Evolutionary conservation across 2,113 vertebrate genomes (phyloP), one percentile per base, ranked within the genome.

Genomic region (Leptosomus discolor): DNA sequence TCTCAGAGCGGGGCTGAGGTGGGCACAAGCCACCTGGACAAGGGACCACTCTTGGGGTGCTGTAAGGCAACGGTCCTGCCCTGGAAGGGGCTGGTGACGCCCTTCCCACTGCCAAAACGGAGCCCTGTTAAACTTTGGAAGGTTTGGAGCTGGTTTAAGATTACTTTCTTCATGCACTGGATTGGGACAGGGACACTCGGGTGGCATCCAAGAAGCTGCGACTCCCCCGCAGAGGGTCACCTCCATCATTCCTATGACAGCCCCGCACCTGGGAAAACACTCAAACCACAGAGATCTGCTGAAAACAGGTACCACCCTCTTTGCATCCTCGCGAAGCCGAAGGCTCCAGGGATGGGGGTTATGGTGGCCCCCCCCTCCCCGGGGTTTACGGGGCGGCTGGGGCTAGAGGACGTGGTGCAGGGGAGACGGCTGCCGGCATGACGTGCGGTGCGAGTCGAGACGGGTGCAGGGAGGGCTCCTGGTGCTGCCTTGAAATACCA

Each of bases 251-350:
- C 24, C 43, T 24, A 12, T 29, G 27, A 2, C 34, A 71, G 12
- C 58, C 51, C 15, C 4, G 0, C 5, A 1, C 23, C 51, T 2
- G 1, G 58, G 41, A 73, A 27, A 16, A 1, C 7, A 67, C 6
- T n/a, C n/a, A 8, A 71, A 64, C 48, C 39, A 15, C 0, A 0
- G 50, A 56, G 30, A 65, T n/a, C 63, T 79, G 24, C 63, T 57
- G 54, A 48, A n/a, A 69, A 50, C 54, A 60, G 64, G 56, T 77
- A n/a, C 43, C 54, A 20, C 36, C 69, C 27, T 46, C 48, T 1
- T 0, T 13, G 23, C 57, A 29, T 71, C 95, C 63, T 46, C 1
- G 0, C 2, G 15, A 67, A 60, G 57, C 70, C 2, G 2, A 36
- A 74, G 21, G 37, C 46, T 75, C 34, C 2, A 1, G 57, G 37